Conservation (phyloP, 1,140 invertebrate genomes). For the Drepana arcuata region DNA sequence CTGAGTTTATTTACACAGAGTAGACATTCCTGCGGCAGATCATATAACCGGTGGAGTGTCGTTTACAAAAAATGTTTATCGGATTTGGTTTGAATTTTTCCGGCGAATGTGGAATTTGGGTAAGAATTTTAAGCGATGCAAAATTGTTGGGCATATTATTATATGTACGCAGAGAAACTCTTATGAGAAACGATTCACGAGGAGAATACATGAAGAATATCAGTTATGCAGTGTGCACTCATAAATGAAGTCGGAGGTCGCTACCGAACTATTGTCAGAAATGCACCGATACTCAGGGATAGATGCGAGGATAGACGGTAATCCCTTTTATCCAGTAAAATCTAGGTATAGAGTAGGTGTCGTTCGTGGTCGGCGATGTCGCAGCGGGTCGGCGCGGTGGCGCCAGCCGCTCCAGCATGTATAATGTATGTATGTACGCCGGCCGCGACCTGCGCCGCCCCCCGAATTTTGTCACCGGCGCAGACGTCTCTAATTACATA, state of each 20-base stretch:
- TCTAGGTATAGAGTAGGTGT: too few species aligned
- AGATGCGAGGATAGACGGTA: too few species aligned
- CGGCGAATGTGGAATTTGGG: slow-evolving; percentile 6
- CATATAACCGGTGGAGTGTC: slow-evolving; percentile 32
- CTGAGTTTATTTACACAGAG: slow-evolving; percentile 40
- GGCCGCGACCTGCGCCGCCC: slow-evolving; percentile 49
- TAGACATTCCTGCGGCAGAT: slow-evolving; percentile 38
- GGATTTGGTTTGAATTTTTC: slow-evolving; percentile 5
- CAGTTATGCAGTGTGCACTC: too few species aligned
- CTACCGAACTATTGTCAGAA: too few species aligned
- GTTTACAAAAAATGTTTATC: slow-evolving; percentile 26
- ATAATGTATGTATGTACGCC: slow-evolving; percentile 56
- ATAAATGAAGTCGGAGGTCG: too few species aligned
- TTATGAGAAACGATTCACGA: too few species aligned
- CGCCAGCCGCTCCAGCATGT: slow-evolving; percentile 38
- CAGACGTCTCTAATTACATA: slow-evolving; percentile 46
- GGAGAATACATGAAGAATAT: too few species aligned
- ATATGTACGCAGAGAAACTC: too few species aligned
- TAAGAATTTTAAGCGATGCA: too few species aligned
- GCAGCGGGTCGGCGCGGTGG: slow-evolving; percentile 15
- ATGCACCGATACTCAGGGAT: too few species aligned
- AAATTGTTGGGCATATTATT: too few species aligned
- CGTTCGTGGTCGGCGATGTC: slow-evolving; percentile 11
- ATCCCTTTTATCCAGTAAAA: too few species aligned
- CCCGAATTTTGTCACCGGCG: slow-evolving; percentile 49